Evolutionary conservation across 2,113 vertebrate species (phyloP).

Genomic region (Lipophrys pholis): DNA sequence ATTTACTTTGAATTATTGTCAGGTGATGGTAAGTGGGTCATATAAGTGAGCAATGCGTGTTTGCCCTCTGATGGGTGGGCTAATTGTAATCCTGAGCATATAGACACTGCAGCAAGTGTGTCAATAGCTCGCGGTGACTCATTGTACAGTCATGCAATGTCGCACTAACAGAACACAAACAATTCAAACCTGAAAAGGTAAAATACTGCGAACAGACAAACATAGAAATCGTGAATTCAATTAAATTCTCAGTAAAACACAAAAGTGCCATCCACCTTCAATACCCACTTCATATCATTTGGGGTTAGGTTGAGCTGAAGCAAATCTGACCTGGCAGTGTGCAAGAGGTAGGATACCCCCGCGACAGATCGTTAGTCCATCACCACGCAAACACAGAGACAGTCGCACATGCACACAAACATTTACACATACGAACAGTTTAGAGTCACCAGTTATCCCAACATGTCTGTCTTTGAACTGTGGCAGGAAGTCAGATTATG

Average conservation of each 20-base stretch:
- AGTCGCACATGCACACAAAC: slow-evolving; percentile 15
- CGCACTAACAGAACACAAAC: too few relatives aligned
- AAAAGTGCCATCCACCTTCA: too few relatives aligned
- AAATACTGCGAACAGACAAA: background rate
- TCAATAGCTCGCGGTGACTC: slow-evolving; percentile 34
- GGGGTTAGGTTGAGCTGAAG: too few relatives aligned
- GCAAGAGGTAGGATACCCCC: too few relatives aligned
- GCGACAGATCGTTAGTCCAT: too few relatives aligned
- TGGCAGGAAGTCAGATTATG: too few relatives aligned
- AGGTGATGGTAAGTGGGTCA: background rate
- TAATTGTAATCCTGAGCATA: slow-evolving; percentile 53
- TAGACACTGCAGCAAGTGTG: slow-evolving; percentile 48
- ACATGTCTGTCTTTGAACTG: too few relatives aligned
- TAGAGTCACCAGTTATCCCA: background rate
- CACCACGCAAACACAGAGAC: background rate
- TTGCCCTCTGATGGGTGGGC: slow-evolving; percentile 52
- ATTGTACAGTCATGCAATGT: background rate
- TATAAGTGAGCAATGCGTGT: slow-evolving; percentile 18
- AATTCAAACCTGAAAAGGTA: slow-evolving; percentile 7
- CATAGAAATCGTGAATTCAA: too few relatives aligned
- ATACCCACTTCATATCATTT: too few relatives aligned
- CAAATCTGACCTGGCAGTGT: too few relatives aligned
- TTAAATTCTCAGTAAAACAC: too few relatives aligned
- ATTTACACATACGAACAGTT: background rate
- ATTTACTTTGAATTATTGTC: too few relatives aligned